Percentiles rank a stretch among this genome's conserved stretches.
Evolutionary conservation across 2,797 vertebrate genomes (phyloP).

Genomic region (Nyctalus aviator): DNA sequence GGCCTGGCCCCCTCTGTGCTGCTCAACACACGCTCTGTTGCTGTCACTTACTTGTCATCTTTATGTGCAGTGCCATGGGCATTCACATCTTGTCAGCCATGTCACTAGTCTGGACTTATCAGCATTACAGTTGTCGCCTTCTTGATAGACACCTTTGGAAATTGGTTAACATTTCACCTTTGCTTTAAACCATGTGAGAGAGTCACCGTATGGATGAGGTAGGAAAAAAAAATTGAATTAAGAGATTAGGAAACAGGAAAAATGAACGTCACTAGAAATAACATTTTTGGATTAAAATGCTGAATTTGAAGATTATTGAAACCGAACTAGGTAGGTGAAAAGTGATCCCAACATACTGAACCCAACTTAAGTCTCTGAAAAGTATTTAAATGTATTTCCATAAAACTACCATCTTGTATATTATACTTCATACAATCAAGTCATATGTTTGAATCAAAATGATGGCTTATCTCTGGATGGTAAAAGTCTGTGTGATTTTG

Average conservation of each 20-base stretch:
- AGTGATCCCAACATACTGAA: not conserved
- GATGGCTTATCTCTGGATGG: not conserved
- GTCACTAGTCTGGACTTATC: not conserved
- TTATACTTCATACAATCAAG: not conserved
- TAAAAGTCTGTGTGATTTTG: conserved; percentile 31
- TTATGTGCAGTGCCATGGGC: not conserved
- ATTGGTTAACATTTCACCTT: conserved; percentile 54
- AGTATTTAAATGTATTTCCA: not conserved
- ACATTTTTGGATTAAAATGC: not conserved
- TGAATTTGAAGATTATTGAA: conserved; percentile 3
- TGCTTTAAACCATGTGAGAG: conserved; percentile 45
- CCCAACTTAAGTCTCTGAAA: not conserved
- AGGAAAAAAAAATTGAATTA: not conserved
- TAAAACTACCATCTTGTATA: not conserved
- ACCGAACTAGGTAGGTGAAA: not conserved
- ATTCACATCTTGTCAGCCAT: conserved; percentile 42
- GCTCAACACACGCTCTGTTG: conserved; percentile 40
- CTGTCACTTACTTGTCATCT: conserved; percentile 36
- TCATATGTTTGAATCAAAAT: not conserved
- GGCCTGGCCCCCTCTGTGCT: not conserved
- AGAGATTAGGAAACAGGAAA: not conserved
- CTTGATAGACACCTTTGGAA: conserved; percentile 62
- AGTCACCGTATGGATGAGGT: not conserved
- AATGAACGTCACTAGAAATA: not conserved
- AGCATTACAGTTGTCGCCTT: conserved; percentile 17